phyloP scores from a whole-genome alignment of 2,888 invertebrate species.

The Amiota mariae region DNA sequence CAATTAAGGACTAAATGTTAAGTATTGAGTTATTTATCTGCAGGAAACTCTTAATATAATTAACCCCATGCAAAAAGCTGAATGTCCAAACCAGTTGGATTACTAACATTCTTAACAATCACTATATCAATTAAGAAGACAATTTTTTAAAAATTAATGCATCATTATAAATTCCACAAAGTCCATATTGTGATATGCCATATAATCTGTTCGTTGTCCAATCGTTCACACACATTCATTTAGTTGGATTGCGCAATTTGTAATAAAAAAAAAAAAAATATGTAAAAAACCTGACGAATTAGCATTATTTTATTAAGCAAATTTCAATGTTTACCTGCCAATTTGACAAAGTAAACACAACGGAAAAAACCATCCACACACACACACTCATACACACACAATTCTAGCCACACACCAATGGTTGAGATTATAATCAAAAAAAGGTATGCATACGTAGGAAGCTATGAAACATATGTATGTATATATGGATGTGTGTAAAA shows the following conservation, averaged over 20 bases:
- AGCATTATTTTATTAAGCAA: conserved; percentile 31
- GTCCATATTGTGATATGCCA: neutral
- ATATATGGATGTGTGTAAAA: neutral
- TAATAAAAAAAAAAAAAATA: conserved; percentile 9
- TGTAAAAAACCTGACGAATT: conserved; percentile 25
- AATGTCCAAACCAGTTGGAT: no score
- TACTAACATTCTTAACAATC: no score
- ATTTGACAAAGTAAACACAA: conserved; percentile 60
- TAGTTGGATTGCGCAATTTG: neutral
- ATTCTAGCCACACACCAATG: conserved; percentile 22
- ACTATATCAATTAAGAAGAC: no score
- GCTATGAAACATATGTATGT: conserved; percentile 1
- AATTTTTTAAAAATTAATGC: neutral
- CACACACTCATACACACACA: conserved; percentile 14
- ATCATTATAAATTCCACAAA: neutral
- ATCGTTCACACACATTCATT: neutral
- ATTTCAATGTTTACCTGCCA: conserved; percentile 55
- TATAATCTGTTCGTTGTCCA: neutral
- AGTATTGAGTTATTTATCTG: no score
- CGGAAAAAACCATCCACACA: conserved; percentile 4
- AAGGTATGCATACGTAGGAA: neutral
- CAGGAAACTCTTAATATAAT: no score
- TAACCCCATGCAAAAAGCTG: no score
- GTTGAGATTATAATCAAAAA: conserved; percentile 24
- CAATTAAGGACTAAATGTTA: no score